Base-by-base conservation (phyloP, 2,797 vertebrate species). In the Falco berigora region DNA sequence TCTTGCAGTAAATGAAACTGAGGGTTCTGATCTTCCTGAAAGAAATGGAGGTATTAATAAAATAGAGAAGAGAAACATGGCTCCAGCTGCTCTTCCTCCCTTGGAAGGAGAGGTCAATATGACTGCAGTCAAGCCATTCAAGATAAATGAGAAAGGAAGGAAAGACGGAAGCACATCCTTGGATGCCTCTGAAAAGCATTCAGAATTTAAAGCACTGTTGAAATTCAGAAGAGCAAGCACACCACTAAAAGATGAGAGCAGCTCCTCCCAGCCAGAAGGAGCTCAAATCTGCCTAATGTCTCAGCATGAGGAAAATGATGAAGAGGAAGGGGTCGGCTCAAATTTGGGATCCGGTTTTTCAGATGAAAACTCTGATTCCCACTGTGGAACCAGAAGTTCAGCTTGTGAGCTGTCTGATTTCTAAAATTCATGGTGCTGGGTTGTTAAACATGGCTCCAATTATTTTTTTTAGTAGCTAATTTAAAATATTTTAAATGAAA, bases 331-430 rank as follows among this genome's bases (percentile, higher is more conserved):
- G 14, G 59, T 53, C 2, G 16, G 38, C 46, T 90, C 77, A 69
- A 74, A 90, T 49, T 94, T 94, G 63, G 91, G 95, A 47, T 96
- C 69, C 34, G 91, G 81, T 56, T 90, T 96, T 97, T 98, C 95
- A 28, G 83, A 92, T 30, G 86, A 93, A 94, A 97, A 94, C 72
- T 71, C n/a, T 5, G 19, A 92, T 86, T 97, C 81, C 49, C 32
- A 28, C 28, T 72, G 67, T 64, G 94, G 91, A 92, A 95, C 81
- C 12, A 2, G 56, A 92, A 97, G 75, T 93, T 96, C 91, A 38
- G 84, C 82, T 72, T 2, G 97, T 98, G 97, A 98, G 98, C 97
- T 13, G 4, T 89, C 93, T 95, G 78, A 94, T 85, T 96, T 96
- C 90, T 97, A 95, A 94, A 93, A 86, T 94, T 62, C 8, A 8